Base-by-base conservation (phyloP, 2,113 vertebrate species). In the Triplophysa dalaica region DNA sequence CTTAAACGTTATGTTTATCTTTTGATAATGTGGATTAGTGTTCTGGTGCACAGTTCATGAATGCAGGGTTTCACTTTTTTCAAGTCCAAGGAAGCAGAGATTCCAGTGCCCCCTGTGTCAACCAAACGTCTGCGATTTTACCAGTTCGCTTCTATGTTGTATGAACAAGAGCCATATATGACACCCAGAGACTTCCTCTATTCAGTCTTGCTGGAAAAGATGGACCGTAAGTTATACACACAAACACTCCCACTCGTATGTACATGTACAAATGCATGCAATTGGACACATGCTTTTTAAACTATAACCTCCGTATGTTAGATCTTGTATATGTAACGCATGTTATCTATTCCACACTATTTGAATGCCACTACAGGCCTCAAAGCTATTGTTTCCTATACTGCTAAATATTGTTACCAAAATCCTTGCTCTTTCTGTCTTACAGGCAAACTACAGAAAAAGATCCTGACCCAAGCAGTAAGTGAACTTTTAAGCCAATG, bases 101-200 rank as follows among this genome's bases (percentile, higher is more conserved):
- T 29, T 22, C 38, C 48, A 0, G 85, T 19, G 45, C 88, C 12
- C 88, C 73, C 29, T 86, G 90, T 58, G 54, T 91, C 26, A 88
- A 86, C 62, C 89, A 91, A 94, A 62, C 94, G 95, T 77, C 89
- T 90, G 69, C 95, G 96, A 33, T 98, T 99, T 86, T 91, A 86
- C 93, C 93, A 95, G 87, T 99, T 98, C 81, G 95, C 96, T 6
- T 98, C 98, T 0, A 19, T 96, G 85, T 85, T 93, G 26, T 94
- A 95, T 58, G 92, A 96, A 8, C 87, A 94, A 52, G 96, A 98
- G 80, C 87, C 91, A 82, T 99, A 96, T 85, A 99, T 99, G 97
- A 99, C 96, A 45, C 97, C 98, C 0, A 93, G 97, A 83, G 97
- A 99, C 89, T 99, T 99, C 90, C 91, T 99, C 54, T 97, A 92